Base-by-base conservation (phyloP, 2,888 invertebrate genomes). In the Tetragonula carbonaria region DNA sequence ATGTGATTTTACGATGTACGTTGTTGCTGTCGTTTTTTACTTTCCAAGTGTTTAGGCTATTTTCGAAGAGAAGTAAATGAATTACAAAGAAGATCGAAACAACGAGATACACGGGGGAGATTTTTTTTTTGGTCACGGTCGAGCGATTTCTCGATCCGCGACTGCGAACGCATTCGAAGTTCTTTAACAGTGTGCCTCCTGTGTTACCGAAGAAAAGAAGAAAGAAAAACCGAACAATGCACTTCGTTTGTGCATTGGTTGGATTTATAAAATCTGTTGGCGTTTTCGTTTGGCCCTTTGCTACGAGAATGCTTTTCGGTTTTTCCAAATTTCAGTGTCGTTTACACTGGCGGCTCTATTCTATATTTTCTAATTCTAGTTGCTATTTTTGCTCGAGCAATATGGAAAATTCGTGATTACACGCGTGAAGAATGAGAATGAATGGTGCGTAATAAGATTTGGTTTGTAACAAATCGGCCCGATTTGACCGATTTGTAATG, bases 101-200 rank as follows among this genome's bases (percentile, higher is more conserved):
- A 33, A 53, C 28, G 33, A 57, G 4, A 53, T 38, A 21, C 28
- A 28, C 21, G 38, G 33, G 71, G 33, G 33, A 28, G 68, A 68
- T 68, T 59, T 50, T 28, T 75, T 28, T 28, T 28, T 28, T 28
- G 62, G 86, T 81, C 88, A 84, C 93, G 92, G 84, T 91, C 91
- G 93, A 92, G 93, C 93, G 90, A 93, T 94, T 93, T 94, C 93
- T 93, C 92, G 92, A 87, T 88, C 89, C 89, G 93, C 72, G 90
- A 76, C 84, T 80, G 78, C 80, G 18, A 55, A 21, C 23, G 18
- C 38, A 18, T 33, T 14, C 55, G 28, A 6, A 55, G 18, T 55
- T 66, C 45, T 13, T 23, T 18, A 2, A 66, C 0, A 4, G 18
- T 74, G 65, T 28, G 28, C 28, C 28, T 28, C 3, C 33, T 2